phyloP scores from a whole-genome alignment of 1,140 invertebrate genomes.

The Brachionus paranguensis region DNA sequence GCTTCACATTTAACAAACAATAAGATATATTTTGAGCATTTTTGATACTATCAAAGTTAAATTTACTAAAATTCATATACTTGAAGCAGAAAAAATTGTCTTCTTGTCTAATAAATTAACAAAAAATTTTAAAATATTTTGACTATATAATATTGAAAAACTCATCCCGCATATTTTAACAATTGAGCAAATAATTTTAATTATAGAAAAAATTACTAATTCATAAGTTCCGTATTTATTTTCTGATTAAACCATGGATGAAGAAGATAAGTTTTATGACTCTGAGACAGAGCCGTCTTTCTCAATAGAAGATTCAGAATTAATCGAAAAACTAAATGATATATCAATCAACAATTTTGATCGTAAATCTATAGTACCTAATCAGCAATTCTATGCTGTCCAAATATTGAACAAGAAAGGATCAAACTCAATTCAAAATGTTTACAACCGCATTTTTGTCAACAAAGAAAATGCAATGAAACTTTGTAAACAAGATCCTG shows the following conservation, averaged over 20 bases:
- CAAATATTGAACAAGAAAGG: slow-evolving; percentile 3
- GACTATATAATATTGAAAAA: no score
- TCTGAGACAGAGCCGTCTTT: neutral
- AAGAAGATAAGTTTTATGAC: neutral
- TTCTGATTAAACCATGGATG: neutral
- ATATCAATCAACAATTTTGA: neutral
- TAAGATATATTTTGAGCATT: no score
- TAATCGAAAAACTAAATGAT: neutral
- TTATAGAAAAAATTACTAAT: neutral
- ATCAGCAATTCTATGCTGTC: slow-evolving; percentile 22
- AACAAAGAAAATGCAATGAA: slow-evolving; percentile 34
- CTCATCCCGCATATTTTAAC: neutral
- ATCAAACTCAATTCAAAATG: neutral
- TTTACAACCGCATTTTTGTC: slow-evolving; percentile 15
- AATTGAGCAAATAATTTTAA: neutral
- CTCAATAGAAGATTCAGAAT: neutral
- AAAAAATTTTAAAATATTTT: no score
- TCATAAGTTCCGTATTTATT: neutral
- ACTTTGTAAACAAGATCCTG: slow-evolving; percentile 37
- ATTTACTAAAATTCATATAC: no score
- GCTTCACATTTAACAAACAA: no score
- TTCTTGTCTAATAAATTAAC: no score
- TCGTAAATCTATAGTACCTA: neutral
- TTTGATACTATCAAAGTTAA: no score
- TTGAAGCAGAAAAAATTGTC: no score